Conservation (phyloP, 2,113 vertebrate species). For the Cervus canadensis region DNA sequence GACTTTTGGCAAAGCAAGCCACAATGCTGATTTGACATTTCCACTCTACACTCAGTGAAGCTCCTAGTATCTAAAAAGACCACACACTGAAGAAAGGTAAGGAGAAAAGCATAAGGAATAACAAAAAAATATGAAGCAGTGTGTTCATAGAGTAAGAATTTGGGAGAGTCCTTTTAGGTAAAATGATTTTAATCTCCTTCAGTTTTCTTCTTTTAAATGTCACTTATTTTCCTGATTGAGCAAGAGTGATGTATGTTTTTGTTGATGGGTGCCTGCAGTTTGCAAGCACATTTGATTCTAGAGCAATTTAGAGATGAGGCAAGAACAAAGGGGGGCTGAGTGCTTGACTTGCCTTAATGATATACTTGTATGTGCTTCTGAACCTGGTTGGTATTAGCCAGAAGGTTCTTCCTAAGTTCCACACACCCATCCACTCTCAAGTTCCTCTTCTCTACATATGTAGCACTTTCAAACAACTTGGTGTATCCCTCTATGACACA, state of each 20-base stretch:
- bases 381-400: not conserved
- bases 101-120: not conserved
- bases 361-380: not conserved
- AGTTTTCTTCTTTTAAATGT: not conserved
- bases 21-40: not conserved
- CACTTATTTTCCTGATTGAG: not conserved
- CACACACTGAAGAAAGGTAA: not conserved
- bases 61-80: not conserved
- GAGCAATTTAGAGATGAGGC: not conserved
- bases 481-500: not conserved
- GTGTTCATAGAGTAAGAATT: not conserved
- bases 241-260: not conserved
- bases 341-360: not conserved
- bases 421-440: not conserved
- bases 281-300: conserved; percentile 5
- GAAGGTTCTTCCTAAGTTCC: not conserved
- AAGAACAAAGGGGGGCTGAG: not conserved
- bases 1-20: not conserved
- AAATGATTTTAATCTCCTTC: not conserved
- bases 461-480: not conserved
- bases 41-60: not conserved
- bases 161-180: not conserved
- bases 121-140: not conserved
- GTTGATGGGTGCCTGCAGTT: not conserved
- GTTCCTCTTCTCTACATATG: not conserved